Evolutionary conservation across 1,140 invertebrate genomes (phyloP).

Genomic region (Apocrypta bakeri): DNA sequence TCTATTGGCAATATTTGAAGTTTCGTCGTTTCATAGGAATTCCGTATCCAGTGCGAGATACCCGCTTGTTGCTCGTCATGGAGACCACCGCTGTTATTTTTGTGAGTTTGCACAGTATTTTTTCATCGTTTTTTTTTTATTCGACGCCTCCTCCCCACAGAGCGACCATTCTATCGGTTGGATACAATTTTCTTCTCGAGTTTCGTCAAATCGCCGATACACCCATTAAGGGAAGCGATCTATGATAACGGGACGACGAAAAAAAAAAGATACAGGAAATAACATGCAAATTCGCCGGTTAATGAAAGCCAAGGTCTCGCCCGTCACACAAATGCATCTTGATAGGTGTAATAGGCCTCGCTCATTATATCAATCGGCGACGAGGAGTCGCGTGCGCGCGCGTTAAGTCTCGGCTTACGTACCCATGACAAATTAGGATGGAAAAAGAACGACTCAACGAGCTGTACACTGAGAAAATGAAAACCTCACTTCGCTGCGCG

Average conservation of each 20-base stretch:
- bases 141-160: not conserved
- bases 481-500: not conserved
- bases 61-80: too few relatives aligned
- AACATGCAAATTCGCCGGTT: not conserved
- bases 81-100: not conserved
- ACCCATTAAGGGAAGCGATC: too few relatives aligned
- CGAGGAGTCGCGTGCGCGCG: too few relatives aligned
- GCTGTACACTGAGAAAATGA: not conserved
- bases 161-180: too few relatives aligned
- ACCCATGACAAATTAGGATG: conserved; percentile 7
- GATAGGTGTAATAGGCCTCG: not conserved
- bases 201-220: too few relatives aligned
- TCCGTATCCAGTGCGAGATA: not conserved
- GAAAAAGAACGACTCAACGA: not conserved
- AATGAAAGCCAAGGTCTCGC: not conserved
- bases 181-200: too few relatives aligned
- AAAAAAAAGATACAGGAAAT: not conserved
- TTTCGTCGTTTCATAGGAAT: too few relatives aligned
- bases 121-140: not conserved
- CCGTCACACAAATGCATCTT: not conserved
- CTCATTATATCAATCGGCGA: not conserved
- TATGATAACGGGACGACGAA: too few relatives aligned
- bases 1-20: too few relatives aligned
- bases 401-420: not conserved
- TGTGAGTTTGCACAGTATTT: not conserved